Evolutionary conservation across 2,113 vertebrate genomes (phyloP), one percentile per base, ranked within the genome.

Genomic region (Brachyhypopomus gauderio): DNA sequence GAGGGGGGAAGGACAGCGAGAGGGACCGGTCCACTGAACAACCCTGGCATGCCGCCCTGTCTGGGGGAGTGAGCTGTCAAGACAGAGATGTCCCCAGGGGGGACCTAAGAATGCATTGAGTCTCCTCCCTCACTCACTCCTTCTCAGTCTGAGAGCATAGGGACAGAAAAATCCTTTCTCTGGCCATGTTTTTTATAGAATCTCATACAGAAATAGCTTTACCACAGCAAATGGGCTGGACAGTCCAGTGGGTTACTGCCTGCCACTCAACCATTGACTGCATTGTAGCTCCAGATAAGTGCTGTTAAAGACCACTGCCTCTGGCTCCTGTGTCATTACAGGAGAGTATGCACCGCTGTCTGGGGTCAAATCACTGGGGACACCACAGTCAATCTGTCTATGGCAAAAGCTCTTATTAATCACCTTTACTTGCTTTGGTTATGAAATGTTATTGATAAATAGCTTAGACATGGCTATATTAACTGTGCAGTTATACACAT

Each of bases 1-100:
- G 72, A 66, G 60, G 16, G 27, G 59, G 59, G 23, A 23, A 11
- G 11, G 22, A 60, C 59, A 60, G 59, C 7, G 67, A 77, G 81
- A 85, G 17, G 41, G 62, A 82, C 45, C 4, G 77, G 78, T 75
- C 62, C 58, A 60, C 79, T 67, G 75, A 86, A 76, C 80, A 83
- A 79, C 85, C 84, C 59, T 81, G 85, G 84, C 80, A 86, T 82
- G 75, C 75, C 14, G 83, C 76, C 88, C 87, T 66, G 72, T 89
- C 89, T 89, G 84, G 82, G 83, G 82, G 81, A 89, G 83, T 88
- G 79, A 88, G 83, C 84, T 89, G 86, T 90, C 84, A 86, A 84
- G 83, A 85, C 67, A 59, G 83, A 87, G 79, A 64, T 36, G 27
- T 88, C 89, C 82, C 86, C 59, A 63, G 79, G 81, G 86, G 77